These are phyloP conservation scores for Trachemys scripta DNA, from an alignment of 2,113 vertebrate genomes.

Conservation along the genomic window DNA sequence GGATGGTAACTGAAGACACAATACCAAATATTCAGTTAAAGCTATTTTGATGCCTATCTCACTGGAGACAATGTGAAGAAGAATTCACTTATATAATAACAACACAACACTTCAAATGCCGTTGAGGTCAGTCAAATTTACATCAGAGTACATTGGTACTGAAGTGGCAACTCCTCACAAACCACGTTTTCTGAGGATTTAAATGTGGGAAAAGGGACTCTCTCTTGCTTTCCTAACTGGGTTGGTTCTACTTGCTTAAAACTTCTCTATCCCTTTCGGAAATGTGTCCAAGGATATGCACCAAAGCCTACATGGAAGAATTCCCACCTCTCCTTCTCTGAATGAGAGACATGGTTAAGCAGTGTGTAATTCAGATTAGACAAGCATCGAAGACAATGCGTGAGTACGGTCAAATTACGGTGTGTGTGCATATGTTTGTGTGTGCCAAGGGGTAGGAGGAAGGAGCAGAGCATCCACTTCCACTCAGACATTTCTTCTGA, in stretches of 20 bases:
- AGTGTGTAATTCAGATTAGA: not conserved
- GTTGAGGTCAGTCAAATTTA: conserved; percentile 42
- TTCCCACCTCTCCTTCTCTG: not conserved
- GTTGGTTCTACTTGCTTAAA: not conserved
- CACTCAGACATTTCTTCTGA: not conserved
- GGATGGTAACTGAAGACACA: not conserved
- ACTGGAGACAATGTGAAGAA: conserved; percentile 14
- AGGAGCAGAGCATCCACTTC: not conserved
- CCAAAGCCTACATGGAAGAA: not conserved
- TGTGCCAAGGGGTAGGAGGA: not conserved
- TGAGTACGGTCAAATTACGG: not conserved
- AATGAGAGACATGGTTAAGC: fast-evolving
- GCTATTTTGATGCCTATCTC: conserved; percentile 37
- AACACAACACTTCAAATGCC: conserved; percentile 40
- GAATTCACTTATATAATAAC: conserved; percentile 59
- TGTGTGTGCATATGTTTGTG: not conserved
- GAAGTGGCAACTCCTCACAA: conserved; percentile 14
- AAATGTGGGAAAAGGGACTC: not conserved
- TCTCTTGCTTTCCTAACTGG: not conserved
- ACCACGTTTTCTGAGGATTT: conserved; percentile 19
- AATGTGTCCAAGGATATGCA: not conserved
- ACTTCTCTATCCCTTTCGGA: not conserved
- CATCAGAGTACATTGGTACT: not conserved
- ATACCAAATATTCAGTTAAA: not conserved
- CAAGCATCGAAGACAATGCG: not conserved